phyloP scores from a whole-genome alignment of 2,888 invertebrate genomes.

The Diarsia mendica region DNA sequence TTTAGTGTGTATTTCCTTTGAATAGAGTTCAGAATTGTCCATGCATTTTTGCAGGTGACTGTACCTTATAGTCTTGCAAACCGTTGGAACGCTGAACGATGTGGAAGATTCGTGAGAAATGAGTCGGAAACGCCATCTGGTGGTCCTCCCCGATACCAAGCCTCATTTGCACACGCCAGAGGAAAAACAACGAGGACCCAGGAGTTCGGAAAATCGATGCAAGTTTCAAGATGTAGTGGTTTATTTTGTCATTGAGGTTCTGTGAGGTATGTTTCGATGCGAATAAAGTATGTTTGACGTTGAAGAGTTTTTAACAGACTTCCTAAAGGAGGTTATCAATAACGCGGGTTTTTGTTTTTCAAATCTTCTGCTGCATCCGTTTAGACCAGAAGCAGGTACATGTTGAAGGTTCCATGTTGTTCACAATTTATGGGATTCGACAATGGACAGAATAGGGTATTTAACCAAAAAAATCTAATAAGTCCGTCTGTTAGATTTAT shows the following conservation, averaged over 20 bases:
- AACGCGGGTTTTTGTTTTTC: too few relatives aligned
- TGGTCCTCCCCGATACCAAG: constrained; percentile 20
- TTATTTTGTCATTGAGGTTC: constrained; percentile 15
- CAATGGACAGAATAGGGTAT: too few relatives aligned
- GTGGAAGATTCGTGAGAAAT: constrained; percentile 63
- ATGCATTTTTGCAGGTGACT: too few relatives aligned
- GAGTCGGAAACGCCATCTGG: constrained; percentile 64
- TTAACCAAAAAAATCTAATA: too few relatives aligned
- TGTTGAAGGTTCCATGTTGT: background rate
- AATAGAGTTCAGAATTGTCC: too few relatives aligned
- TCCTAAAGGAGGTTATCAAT: too few relatives aligned
- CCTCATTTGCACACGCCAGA: constrained; percentile 43
- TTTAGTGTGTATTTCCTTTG: too few relatives aligned
- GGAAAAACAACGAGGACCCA: constrained; percentile 31
- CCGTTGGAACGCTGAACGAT: constrained; percentile 54
- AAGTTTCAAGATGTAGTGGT: constrained; percentile 11
- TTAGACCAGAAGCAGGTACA: background rate
- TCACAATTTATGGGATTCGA: too few relatives aligned
- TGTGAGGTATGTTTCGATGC: background rate
- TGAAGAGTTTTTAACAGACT: background rate
- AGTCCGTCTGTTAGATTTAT: too few relatives aligned
- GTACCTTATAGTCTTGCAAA: constrained; percentile 22
- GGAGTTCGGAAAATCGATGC: constrained; percentile 17
- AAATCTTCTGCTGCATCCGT: background rate
- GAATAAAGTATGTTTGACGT: background rate